A percentile compares a stretch with the other conserved stretches of the same genome.
These are phyloP conservation scores for Balaeniceps rex DNA, from an alignment of 2,113 vertebrate species.

Conservation along the genomic window DNA sequence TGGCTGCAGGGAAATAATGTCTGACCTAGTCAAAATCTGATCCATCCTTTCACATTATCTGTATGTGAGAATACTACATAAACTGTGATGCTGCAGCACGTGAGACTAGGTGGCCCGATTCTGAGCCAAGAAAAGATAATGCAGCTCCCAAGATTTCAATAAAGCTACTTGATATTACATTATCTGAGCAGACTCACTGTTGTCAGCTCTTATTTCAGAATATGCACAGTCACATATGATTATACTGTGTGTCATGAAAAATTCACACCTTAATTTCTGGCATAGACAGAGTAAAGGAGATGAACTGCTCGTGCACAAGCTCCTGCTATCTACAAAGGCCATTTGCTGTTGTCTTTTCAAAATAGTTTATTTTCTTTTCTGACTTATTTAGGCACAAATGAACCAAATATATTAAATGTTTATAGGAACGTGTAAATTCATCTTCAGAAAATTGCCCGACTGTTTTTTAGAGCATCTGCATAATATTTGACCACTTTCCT, in stretches of 20 bases:
- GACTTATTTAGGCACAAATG: not conserved
- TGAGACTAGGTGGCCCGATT: not conserved
- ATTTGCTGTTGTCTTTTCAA: not conserved
- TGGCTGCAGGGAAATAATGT: not conserved
- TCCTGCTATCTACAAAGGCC: not conserved
- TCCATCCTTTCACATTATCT: not conserved
- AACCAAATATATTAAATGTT: not conserved
- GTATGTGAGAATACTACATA: not conserved
- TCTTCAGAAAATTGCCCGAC: not conserved
- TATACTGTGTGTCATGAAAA: not conserved
- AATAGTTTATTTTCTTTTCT: not conserved
- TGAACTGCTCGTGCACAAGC: not conserved
- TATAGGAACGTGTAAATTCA: not conserved
- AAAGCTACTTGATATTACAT: not conserved
- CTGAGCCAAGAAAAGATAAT: not conserved
- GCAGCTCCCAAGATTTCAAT: not conserved
- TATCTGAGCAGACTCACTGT: not conserved
- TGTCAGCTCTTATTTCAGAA: not conserved
- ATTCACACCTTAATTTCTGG: not conserved
- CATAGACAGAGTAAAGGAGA: not conserved
- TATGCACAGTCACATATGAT: not conserved
- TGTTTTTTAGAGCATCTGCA: not conserved
- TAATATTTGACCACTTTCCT: not conserved
- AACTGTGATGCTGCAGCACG: fast-evolving
- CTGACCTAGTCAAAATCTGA: not conserved